Evolutionary conservation across 2,797 vertebrate genomes (phyloP).

Genomic region (Lagorchestes hirsutus): DNA sequence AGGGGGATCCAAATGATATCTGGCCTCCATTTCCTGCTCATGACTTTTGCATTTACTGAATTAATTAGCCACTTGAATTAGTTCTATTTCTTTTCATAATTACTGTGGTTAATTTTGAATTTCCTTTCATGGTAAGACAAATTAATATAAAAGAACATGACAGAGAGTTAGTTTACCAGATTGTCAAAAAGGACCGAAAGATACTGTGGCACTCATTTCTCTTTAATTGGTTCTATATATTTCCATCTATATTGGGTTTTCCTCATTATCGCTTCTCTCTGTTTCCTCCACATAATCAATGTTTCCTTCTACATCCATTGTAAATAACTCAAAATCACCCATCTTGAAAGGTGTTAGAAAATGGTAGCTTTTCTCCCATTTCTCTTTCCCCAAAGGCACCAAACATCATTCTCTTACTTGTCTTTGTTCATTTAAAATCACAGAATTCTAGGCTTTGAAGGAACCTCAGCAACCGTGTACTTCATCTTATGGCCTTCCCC

Average conservation of each 20-base stretch:
- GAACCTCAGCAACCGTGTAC: neutral
- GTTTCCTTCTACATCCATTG: neutral
- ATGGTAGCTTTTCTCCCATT: neutral
- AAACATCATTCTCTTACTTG: neutral
- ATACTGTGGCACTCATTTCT: neutral
- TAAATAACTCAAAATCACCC: neutral
- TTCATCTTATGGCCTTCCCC: neutral
- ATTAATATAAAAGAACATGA: neutral
- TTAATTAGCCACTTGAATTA: conserved; percentile 39
- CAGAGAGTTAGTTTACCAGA: neutral
- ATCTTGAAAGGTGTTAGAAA: neutral
- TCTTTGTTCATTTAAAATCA: neutral
- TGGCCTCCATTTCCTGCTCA: conserved; percentile 28
- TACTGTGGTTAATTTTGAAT: neutral
- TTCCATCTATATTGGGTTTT: neutral
- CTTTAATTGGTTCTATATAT: neutral
- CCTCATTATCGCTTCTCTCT: neutral
- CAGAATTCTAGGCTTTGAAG: neutral
- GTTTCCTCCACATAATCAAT: neutral
- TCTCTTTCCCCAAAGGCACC: conserved; percentile 12
- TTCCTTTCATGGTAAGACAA: neutral
- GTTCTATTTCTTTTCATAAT: neutral
- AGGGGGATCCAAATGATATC: neutral
- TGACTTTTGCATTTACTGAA: neutral
- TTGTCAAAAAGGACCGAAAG: neutral